Evolutionary conservation across 2,888 invertebrate species (phyloP).

Genomic region (Cosmia pyralina): DNA sequence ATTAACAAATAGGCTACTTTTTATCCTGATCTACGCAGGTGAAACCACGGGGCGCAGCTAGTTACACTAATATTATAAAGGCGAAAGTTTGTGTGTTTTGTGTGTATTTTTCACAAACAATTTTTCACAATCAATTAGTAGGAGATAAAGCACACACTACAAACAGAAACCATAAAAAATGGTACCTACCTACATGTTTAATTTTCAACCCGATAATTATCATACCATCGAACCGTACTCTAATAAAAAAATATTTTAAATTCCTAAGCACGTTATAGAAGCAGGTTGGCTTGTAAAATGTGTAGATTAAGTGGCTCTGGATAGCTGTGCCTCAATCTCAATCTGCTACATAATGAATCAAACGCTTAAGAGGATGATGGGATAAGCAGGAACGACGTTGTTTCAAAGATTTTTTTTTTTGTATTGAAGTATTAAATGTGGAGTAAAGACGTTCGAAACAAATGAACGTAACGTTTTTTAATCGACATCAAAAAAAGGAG

Average conservation of each 20-base stretch:
- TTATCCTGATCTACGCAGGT: too few species aligned
- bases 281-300: conserved; percentile 42
- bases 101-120: too few species aligned
- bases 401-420: conserved; percentile 1
- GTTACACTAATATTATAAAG: too few species aligned
- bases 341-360: conserved; percentile 53
- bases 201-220: not conserved
- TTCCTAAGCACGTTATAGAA: conserved; percentile 46
- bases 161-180: not conserved
- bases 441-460: not conserved
- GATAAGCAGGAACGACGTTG: conserved; percentile 19
- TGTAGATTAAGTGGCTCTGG: conserved; percentile 41
- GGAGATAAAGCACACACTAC: not conserved
- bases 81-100: too few species aligned
- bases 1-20: too few species aligned
- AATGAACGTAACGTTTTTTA: conserved; percentile 15
- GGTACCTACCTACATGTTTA: not conserved
- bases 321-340: conserved; percentile 32
- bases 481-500: too few species aligned
- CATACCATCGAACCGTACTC: conserved; percentile 1
- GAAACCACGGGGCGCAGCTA: too few species aligned
- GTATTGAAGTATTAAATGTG: conserved; percentile 18
- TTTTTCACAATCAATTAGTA: not conserved
- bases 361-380: conserved; percentile 41
- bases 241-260: conserved; percentile 36